A percentile compares a stretch with the other conserved stretches of the same genome.
Evolutionary conservation across 2,888 invertebrate species (phyloP).

Genomic region (Drosophila subsilvestris): DNA sequence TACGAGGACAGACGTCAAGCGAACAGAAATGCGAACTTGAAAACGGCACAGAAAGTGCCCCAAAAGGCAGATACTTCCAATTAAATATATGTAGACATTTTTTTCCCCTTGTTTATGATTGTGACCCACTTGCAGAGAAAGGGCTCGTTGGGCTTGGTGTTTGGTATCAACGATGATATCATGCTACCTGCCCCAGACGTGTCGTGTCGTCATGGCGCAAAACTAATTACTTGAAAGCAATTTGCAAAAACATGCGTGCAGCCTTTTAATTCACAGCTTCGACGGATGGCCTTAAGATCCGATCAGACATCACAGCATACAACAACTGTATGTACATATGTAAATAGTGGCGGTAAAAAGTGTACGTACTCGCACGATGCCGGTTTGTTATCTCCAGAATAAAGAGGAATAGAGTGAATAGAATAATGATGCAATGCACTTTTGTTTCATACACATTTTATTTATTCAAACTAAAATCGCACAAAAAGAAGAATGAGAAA

Average conservation of each 20-base stretch:
- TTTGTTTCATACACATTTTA: too few relatives aligned
- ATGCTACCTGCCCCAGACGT: conserved; percentile 23
- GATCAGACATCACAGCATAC: conserved; percentile 14
- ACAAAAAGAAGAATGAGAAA: too few relatives aligned
- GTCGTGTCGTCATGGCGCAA: conserved; percentile 46
- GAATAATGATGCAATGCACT: too few relatives aligned
- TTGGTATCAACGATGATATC: conserved; percentile 31
- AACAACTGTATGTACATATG: neutral
- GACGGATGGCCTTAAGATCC: conserved; percentile 20
- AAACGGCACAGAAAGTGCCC: conserved; percentile 53
- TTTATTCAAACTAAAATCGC: too few relatives aligned
- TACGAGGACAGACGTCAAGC: conserved; percentile 11
- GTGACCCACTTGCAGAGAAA: conserved; percentile 59
- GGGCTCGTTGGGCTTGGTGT: conserved; percentile 48
- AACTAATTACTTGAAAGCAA: conserved; percentile 63
- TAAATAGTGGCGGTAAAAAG: neutral
- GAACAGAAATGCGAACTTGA: conserved; percentile 58
- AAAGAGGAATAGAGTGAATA: too few relatives aligned
- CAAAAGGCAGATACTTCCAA: conserved; percentile 18
- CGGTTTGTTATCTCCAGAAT: too few relatives aligned
- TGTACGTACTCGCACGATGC: neutral
- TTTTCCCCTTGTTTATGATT: conserved; percentile 26
- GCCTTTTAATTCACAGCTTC: conserved; percentile 45
- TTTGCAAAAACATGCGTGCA: conserved; percentile 57
- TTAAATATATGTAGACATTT: conserved; percentile 37